A percentile compares a stretch with the other conserved stretches of the same genome.
phyloP scores from a whole-genome alignment of 2,113 vertebrate genomes.

The Nibea albiflora region DNA sequence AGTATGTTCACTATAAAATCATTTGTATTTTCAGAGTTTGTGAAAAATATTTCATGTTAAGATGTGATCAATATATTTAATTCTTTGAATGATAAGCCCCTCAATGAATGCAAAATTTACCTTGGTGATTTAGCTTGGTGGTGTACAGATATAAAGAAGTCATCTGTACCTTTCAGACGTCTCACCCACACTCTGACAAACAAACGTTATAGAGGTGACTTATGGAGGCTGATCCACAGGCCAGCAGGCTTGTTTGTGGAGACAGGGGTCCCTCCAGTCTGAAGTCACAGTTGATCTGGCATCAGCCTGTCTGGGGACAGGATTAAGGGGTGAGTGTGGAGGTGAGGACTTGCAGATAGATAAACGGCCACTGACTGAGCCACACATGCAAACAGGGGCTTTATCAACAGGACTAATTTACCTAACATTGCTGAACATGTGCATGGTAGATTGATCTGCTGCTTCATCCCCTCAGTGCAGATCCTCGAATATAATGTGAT shows the following conservation, averaged over 20 bases:
- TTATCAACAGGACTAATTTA: conserved; percentile 67
- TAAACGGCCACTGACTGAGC: conserved; percentile 67
- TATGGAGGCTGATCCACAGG: conserved; percentile 34
- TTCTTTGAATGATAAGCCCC: neutral
- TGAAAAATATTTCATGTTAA: neutral
- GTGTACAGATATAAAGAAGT: neutral
- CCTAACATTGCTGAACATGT: conserved; percentile 53
- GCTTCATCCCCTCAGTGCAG: conserved; percentile 31
- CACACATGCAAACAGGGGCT: conserved; percentile 66
- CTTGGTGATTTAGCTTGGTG: neutral
- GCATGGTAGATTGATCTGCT: conserved; percentile 13
- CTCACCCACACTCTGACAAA: neutral
- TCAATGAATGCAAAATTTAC: no score
- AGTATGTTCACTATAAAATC: neutral
- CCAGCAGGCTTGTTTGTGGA: conserved; percentile 44
- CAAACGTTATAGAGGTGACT: neutral
- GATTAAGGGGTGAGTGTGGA: conserved; percentile 76
- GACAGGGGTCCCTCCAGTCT: conserved; percentile 61
- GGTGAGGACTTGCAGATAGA: conserved; percentile 73
- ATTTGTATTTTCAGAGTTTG: neutral
- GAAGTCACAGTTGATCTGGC: conserved; percentile 71
- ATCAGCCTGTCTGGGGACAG: conserved; percentile 82
- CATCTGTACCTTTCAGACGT: neutral
- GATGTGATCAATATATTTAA: neutral
- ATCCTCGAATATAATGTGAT: conserved; percentile 38